A percentile compares a stretch with the other conserved stretches of the same genome.
These are phyloP conservation scores for Drosophila emarginata DNA, from an alignment of 2,888 invertebrate genomes.

Conservation along the genomic window DNA sequence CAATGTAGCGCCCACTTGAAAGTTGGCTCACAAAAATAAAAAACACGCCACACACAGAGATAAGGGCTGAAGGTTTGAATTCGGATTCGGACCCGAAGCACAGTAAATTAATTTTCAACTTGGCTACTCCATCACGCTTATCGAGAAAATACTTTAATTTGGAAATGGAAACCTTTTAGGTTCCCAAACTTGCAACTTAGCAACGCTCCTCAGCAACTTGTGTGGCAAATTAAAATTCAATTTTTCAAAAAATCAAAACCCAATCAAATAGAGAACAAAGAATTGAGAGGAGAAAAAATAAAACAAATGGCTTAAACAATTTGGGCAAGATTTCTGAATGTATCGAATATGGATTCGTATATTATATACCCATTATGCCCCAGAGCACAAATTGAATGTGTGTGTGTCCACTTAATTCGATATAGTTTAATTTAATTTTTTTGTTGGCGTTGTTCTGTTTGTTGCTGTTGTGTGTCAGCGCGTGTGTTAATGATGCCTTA, in stretches of 20 bases:
- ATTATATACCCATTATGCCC: slow-evolving; percentile 34
- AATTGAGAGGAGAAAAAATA: slow-evolving; percentile 24
- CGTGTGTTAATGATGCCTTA: slow-evolving; percentile 62
- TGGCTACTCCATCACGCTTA: slow-evolving; percentile 55
- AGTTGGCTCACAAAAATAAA: neutral
- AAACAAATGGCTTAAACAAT: slow-evolving; percentile 6
- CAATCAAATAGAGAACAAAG: slow-evolving; percentile 46
- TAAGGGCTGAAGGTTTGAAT: slow-evolving; percentile 5
- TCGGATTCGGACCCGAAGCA: slow-evolving; percentile 13
- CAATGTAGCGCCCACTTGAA: slow-evolving; percentile 46
- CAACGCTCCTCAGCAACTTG: slow-evolving; percentile 44
- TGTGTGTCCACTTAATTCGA: slow-evolving; percentile 64
- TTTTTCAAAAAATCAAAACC: slow-evolving; percentile 67
- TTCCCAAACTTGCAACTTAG: slow-evolving; percentile 24
- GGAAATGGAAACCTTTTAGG: slow-evolving; percentile 69
- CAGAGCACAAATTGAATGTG: slow-evolving; percentile 62
- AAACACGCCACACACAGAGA: slow-evolving; percentile 9
- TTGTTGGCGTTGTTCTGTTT: slow-evolving; percentile 13
- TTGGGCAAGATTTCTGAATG: neutral
- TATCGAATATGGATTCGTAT: slow-evolving; percentile 1
- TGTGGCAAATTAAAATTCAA: slow-evolving; percentile 76
- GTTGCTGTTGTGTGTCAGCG: slow-evolving; percentile 35
- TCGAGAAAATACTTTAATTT: slow-evolving; percentile 49
- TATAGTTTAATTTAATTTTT: slow-evolving; percentile 64
- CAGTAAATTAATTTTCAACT: slow-evolving; percentile 46